Conservation (phyloP, 2,797 vertebrate species). For the Glossophaga mutica region DNA sequence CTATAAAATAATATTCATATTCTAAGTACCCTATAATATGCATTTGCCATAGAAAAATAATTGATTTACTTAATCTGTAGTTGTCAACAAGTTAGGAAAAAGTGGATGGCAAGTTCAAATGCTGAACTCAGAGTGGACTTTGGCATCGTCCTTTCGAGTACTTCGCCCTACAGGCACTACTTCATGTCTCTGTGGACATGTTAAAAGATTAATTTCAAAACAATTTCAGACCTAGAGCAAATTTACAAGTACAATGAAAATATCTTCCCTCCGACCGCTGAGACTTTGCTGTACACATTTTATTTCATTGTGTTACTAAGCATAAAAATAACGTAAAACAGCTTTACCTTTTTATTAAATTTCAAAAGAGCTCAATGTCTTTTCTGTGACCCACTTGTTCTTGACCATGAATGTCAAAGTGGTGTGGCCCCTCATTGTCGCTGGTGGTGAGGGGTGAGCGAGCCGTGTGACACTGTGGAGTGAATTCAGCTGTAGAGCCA, state of each 20-base stretch:
- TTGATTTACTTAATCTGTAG: neutral
- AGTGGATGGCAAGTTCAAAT: neutral
- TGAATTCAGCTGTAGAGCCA: neutral
- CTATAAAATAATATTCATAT: neutral
- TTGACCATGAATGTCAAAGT: neutral
- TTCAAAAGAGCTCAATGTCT: neutral
- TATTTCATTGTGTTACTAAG: neutral
- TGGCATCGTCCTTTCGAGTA: neutral
- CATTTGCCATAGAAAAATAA: neutral
- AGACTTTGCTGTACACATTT: neutral
- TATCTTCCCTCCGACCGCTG: neutral
- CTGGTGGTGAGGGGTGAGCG: neutral
- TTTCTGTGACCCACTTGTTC: neutral
- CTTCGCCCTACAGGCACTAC: fast-evolving
- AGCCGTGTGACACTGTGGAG: fast-evolving
- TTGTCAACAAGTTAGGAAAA: neutral
- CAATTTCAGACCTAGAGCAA: neutral
- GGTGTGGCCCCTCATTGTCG: fast-evolving
- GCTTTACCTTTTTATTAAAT: neutral
- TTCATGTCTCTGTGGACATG: neutral
- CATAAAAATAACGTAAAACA: neutral
- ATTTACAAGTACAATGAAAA: neutral
- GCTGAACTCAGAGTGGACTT: neutral
- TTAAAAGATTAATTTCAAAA: neutral
- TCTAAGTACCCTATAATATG: neutral